Conservation (phyloP, 2,113 vertebrate species). For the Sceloporus undulatus region DNA sequence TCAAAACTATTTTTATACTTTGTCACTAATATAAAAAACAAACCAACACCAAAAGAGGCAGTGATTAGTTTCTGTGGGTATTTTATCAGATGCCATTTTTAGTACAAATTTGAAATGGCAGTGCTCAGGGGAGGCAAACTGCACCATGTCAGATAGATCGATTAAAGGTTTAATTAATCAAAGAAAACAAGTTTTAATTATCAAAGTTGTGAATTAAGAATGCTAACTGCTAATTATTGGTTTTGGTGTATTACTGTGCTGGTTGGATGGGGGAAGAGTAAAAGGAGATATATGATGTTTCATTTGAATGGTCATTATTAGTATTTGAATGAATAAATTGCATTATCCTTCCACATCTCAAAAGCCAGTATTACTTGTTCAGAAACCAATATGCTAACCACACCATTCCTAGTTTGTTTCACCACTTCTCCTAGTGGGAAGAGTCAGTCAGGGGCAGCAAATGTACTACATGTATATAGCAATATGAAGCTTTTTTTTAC, state of each 20-base stretch:
- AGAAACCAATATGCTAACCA: not conserved
- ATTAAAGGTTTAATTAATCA: conserved; percentile 1
- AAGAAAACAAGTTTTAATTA: not conserved
- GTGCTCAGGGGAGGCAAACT: conserved; percentile 13
- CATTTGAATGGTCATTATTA: not conserved
- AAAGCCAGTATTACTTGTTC: not conserved
- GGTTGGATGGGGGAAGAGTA: not conserved
- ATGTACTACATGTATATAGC: not conserved
- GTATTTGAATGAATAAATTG: not conserved
- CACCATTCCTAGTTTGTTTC: not conserved
- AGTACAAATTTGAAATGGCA: conserved; percentile 4
- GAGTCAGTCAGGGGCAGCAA: not conserved
- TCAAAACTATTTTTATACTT: not conserved
- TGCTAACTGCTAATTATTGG: not conserved
- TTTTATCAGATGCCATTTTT: conserved; percentile 46
- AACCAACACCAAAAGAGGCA: not conserved
- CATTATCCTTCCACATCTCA: not conserved
- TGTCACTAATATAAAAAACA: conserved; percentile 49
- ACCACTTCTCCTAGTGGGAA: not conserved
- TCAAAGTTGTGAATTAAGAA: not conserved
- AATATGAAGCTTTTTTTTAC: not conserved
- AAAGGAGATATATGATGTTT: not conserved
- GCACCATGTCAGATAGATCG: conserved; percentile 40
- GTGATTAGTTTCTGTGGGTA: conserved; percentile 58
- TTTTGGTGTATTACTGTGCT: not conserved